phyloP scores from a whole-genome alignment of 2,113 vertebrate genomes.

The Hucho hucho region DNA sequence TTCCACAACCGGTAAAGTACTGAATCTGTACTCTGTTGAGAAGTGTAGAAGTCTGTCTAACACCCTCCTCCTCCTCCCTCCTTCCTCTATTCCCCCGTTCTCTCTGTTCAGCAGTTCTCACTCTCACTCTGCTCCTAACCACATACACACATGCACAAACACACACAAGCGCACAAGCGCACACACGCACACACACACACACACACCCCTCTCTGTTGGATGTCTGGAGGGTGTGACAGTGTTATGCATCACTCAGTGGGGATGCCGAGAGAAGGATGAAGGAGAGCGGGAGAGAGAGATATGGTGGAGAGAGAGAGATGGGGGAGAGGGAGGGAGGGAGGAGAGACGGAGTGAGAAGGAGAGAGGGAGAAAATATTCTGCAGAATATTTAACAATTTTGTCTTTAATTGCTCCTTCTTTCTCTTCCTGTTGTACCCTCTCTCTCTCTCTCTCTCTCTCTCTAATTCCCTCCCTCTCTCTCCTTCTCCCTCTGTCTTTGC shows the following conservation, averaged over 20 bases:
- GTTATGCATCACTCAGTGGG: conserved; percentile 1
- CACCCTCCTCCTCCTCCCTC: too few relatives aligned
- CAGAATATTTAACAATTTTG: not conserved
- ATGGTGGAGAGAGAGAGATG: not conserved
- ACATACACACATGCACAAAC: not conserved
- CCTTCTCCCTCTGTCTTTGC: not conserved
- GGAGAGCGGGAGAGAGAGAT: not conserved
- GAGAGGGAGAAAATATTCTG: not conserved
- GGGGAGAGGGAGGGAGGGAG: not conserved
- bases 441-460: not conserved
- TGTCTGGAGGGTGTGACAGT: not conserved
- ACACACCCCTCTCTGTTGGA: not conserved
- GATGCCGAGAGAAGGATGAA: not conserved
- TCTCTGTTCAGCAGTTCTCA: not conserved
- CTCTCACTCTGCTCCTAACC: not conserved
- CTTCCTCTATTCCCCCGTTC: not conserved
- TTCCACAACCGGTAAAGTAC: too few relatives aligned
- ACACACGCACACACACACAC: not conserved
- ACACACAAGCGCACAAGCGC: not conserved
- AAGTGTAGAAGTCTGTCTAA: too few relatives aligned
- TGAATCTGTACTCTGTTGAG: too few relatives aligned
- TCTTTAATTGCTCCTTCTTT: not conserved
- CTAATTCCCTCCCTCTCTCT: not conserved
- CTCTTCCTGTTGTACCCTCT: not conserved
- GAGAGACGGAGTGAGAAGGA: not conserved